Conservation (phyloP, 2,113 vertebrate species). For the Cyphomyrus plagiostoma region DNA sequence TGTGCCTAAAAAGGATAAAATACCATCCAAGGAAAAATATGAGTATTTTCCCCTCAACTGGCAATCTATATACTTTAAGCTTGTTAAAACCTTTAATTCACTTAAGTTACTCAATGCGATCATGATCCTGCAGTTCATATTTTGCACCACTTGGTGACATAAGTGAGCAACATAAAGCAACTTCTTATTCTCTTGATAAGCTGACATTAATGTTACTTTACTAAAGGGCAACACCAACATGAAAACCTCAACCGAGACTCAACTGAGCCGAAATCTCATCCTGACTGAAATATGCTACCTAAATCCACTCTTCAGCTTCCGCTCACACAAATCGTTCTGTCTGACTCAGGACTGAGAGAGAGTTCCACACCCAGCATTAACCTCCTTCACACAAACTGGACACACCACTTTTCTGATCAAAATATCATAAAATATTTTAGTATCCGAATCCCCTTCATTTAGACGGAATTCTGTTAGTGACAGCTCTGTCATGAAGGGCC, state of each 20-base stretch:
- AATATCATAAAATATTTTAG: not conserved
- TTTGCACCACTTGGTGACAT: slow-evolving; percentile 22
- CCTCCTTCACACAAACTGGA: not conserved
- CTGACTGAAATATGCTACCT: not conserved
- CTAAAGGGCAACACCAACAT: not conserved
- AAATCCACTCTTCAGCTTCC: not conserved
- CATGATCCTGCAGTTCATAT: not conserved
- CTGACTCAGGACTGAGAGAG: not conserved
- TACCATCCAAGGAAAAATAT: not conserved
- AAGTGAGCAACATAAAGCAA: not conserved
- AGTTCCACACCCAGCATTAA: not conserved
- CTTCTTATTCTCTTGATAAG: not conserved
- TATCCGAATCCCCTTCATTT: not conserved
- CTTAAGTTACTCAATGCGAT: not conserved
- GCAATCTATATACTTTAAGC: not conserved
- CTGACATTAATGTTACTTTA: not conserved
- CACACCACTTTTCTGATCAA: not conserved
- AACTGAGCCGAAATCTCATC: not conserved
- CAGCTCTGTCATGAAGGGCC: not conserved
- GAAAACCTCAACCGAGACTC: not conserved
- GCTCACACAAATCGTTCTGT: not conserved
- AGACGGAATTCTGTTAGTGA: not conserved
- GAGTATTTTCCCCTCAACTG: not conserved
- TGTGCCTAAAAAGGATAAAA: slow-evolving; percentile 23
- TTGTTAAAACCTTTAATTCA: not conserved